Conservation (phyloP, 2,113 vertebrate genomes). For the Notothenia coriiceps region DNA sequence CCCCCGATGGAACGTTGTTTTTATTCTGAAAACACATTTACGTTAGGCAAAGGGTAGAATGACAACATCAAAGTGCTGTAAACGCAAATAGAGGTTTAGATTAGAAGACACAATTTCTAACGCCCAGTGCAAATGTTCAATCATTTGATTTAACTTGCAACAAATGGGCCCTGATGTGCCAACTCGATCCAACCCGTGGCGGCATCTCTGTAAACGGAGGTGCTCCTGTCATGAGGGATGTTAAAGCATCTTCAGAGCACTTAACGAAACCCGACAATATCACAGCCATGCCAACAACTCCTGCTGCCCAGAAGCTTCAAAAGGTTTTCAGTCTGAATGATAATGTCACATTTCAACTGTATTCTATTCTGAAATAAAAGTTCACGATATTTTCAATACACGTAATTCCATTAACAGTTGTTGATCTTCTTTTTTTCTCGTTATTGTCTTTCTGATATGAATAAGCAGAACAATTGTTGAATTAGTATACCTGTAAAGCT, state of each 20-base stretch:
- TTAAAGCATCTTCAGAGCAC: constrained; percentile 10
- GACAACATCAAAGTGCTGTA: constrained; percentile 9
- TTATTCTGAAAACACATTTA: constrained; percentile 23
- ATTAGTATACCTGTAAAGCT: not conserved
- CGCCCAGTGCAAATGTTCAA: constrained; percentile 4
- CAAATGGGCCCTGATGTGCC: constrained; percentile 34
- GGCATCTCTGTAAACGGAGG: constrained; percentile 11
- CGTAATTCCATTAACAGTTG: constrained; percentile 58
- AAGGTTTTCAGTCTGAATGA: constrained; percentile 62
- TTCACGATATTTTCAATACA: constrained; percentile 82
- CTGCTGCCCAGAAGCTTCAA: constrained; percentile 38
- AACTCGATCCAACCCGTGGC: constrained; percentile 20
- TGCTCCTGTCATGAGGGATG: constrained; percentile 35
- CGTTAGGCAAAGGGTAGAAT: constrained; percentile 28
- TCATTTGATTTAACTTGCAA: constrained; percentile 16
- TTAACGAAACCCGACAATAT: not conserved
- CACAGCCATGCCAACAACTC: constrained; percentile 40
- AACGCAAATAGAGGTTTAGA: constrained; percentile 14
- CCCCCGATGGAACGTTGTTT: constrained; percentile 5
- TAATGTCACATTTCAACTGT: constrained; percentile 69
- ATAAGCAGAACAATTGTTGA: not conserved
- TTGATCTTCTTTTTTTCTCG: constrained; percentile 36
- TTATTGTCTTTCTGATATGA: not conserved
- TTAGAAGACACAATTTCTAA: constrained; percentile 3
- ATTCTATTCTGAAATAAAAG: constrained; percentile 81